Evolutionary conservation across 2,797 vertebrate species (phyloP), one percentile per base, ranked within the genome.

Genomic region (Trematocara caparti): DNA sequence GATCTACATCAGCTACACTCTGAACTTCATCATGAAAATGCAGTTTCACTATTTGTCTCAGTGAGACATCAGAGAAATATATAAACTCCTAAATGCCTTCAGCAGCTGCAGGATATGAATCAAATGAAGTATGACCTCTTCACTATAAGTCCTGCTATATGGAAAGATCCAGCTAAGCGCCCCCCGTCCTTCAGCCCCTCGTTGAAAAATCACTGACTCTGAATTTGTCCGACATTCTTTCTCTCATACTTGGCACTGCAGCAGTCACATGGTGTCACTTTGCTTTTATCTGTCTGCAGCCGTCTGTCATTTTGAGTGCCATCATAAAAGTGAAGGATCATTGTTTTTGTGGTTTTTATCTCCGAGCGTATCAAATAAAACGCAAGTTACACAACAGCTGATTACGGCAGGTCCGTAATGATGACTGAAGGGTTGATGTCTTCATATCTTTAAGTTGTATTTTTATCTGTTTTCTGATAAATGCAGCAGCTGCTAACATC

Each of bases 21-120:
- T n/a, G 3, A 43, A 62, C 32, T 75, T 48, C 72, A 36, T n/a
- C 9, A 5, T 81, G 50, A 73, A 79, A 88, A 83, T 79, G 50
- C 32, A 27, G 3, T 40, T 55, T 75, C 1, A 53, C 12, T 80
- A 24, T 86, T 81, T 57, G 51, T 80, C 75, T 83, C 72, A 19
- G 13, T 7, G 19, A 15, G 15, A 83, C 73, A 62, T 45, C 49
- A 64, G 51, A 84, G 19, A 83, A 84, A 43, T 27, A 17, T 71
- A 69, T 19, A 75, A 82, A 43, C 55, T 82, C 15, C 57, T 78
- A 30, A 79, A 88, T 86, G 76, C 85, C 75, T 87, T 76, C 50
- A 77, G 78, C 92, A 94, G 89, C 83, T 92, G 88, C 62, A 69
- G 45, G 24, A 80, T 82, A 51, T 94, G 86, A 92, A 91, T 92